Conservation (phyloP, 1,140 invertebrate genomes). For the Calosoma granatense region DNA sequence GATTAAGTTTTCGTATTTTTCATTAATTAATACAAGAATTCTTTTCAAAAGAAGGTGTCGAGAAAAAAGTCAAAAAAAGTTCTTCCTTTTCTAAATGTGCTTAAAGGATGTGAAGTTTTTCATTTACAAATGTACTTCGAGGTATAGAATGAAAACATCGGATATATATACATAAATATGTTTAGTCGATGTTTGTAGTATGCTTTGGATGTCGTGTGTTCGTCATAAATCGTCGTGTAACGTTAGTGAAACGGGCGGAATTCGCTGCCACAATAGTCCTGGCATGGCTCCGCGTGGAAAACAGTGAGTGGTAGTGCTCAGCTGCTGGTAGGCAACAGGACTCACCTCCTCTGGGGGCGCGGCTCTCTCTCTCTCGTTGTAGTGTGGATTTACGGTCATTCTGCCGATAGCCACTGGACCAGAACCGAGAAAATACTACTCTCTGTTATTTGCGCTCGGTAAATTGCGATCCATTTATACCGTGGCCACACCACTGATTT, state of each 20-base stretch:
- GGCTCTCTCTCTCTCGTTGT: not conserved
- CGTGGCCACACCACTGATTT: not conserved
- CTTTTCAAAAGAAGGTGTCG: too few relatives aligned
- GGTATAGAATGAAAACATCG: not conserved
- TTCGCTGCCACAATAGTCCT: not conserved
- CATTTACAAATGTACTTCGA: not conserved
- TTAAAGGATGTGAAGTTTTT: not conserved
- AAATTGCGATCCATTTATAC: not conserved
- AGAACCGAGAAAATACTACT: slow-evolving; percentile 1
- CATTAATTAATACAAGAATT: not conserved
- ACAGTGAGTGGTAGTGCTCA: not conserved
- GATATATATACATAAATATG: not conserved
- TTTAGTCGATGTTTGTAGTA: not conserved
- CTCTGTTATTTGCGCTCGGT: not conserved
- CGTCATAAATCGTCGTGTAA: not conserved
- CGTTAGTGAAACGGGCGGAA: not conserved
- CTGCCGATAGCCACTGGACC: not conserved
- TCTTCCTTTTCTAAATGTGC: not conserved
- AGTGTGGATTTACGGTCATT: not conserved
- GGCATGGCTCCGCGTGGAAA: not conserved
- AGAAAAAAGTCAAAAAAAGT: not conserved
- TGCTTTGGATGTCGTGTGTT: not conserved
- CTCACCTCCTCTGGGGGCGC: not conserved
- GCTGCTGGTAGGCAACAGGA: not conserved
- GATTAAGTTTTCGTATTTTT: too few relatives aligned